Evolutionary conservation across 2,797 vertebrate genomes (phyloP).

Genomic region (Platalea minor): DNA sequence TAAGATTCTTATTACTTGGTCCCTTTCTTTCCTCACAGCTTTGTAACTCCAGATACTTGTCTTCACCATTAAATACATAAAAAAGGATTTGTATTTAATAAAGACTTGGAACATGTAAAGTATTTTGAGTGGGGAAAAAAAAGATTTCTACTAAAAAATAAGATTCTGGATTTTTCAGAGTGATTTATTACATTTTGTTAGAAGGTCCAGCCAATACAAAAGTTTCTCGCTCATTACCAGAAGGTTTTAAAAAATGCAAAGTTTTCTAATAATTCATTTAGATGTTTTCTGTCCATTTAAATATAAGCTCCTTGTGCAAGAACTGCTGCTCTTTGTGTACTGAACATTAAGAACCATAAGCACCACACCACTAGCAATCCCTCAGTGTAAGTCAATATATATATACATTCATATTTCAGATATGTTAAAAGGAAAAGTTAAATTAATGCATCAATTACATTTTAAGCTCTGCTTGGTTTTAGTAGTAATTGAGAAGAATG

Average conservation of each 20-base stretch:
- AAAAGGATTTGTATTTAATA: neutral
- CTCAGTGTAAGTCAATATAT: neutral
- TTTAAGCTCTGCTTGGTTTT: neutral
- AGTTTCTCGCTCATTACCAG: neutral
- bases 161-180: neutral
- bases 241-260: neutral
- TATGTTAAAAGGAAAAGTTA: neutral
- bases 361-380: neutral
- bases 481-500: neutral
- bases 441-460: neutral
- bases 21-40: neutral
- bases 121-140: neutral
- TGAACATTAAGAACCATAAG: neutral
- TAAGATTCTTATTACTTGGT: neutral
- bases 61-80: neutral
- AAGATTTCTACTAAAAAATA: neutral
- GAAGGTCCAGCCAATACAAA: neutral
- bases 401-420: neutral
- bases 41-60: neutral
- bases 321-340: neutral
- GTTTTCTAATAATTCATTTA: neutral
- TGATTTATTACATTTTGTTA: neutral
- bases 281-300: neutral
- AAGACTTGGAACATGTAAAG: neutral
- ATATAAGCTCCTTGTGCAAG: neutral